phyloP scores from a whole-genome alignment of 2,113 vertebrate species.

The Micronycteris hirsuta region DNA sequence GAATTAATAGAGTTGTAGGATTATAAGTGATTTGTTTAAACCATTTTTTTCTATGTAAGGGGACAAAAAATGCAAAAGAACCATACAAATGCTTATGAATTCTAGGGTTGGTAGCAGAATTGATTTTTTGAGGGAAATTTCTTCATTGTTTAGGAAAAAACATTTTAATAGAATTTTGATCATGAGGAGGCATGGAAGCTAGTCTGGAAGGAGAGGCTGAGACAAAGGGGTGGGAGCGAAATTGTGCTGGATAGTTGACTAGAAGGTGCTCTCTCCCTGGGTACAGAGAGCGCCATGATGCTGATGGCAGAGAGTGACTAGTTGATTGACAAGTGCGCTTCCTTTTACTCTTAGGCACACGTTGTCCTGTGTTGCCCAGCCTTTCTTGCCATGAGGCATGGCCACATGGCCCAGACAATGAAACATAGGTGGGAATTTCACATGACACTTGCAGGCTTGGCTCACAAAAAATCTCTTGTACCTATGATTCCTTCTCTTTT shows the following conservation, averaged over 20 bases:
- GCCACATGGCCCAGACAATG: not conserved
- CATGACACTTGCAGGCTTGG: not conserved
- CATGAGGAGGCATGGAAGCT: not conserved
- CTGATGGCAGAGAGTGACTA: not conserved
- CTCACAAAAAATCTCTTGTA: not conserved
- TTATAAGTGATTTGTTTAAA: conserved; percentile 24
- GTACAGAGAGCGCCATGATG: rapidly evolving
- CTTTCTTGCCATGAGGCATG: not conserved
- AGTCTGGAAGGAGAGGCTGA: not conserved
- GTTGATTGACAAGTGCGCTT: not conserved
- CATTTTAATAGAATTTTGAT: not conserved
- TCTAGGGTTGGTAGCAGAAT: not conserved
- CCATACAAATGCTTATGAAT: not conserved
- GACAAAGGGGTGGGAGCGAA: not conserved
- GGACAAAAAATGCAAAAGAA: not conserved
- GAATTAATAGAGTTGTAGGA: not conserved
- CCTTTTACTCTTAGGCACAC: not conserved
- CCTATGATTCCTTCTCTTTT: not conserved
- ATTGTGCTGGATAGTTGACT: not conserved
- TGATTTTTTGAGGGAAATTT: not conserved
- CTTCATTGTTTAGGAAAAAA: conserved; percentile 11
- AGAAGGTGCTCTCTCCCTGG: not conserved
- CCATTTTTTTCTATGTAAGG: not conserved
- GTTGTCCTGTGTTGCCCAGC: not conserved
- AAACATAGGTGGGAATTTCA: not conserved